A percentile compares a stretch with the other conserved stretches of the same genome.
Evolutionary conservation across 2,888 invertebrate genomes (phyloP).

Genomic region (Isotomurus palustris): DNA sequence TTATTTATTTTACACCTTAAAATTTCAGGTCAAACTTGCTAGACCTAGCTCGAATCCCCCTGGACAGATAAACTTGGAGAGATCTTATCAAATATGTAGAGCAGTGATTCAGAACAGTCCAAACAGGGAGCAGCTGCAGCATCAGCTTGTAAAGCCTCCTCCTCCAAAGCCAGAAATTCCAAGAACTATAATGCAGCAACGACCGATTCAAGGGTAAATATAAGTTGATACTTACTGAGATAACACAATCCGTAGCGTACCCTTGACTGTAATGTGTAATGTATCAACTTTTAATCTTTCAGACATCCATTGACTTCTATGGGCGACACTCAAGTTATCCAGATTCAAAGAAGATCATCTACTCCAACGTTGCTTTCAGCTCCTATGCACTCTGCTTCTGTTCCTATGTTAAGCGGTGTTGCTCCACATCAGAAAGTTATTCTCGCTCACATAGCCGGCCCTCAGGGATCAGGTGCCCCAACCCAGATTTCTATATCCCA

Average conservation of each 20-base stretch:
- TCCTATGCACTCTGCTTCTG: slow-evolving; percentile 20
- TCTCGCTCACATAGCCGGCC: slow-evolving; percentile 40
- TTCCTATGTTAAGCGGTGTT: slow-evolving; percentile 34
- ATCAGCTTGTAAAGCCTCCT: slow-evolving; percentile 73
- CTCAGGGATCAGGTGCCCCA: slow-evolving; percentile 22
- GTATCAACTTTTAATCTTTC: slow-evolving; percentile 1
- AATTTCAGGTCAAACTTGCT: slow-evolving; percentile 3
- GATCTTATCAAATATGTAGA: slow-evolving; percentile 83
- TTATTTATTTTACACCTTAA: neutral
- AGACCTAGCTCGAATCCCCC: slow-evolving; percentile 9
- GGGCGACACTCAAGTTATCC: slow-evolving; percentile 21
- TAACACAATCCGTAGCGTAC: neutral
- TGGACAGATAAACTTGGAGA: slow-evolving; percentile 80
- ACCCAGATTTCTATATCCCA: slow-evolving; percentile 15
- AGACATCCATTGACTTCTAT: slow-evolving; percentile 13
- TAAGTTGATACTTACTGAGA: neutral
- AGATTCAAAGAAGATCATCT: slow-evolving; percentile 33
- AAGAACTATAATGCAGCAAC: slow-evolving; percentile 21
- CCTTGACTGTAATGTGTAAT: slow-evolving; percentile 10
- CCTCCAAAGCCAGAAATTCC: slow-evolving; percentile 55
- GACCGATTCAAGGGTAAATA: slow-evolving; percentile 20
- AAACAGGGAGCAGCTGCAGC: slow-evolving; percentile 78
- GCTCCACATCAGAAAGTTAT: slow-evolving; percentile 43
- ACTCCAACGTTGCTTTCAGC: slow-evolving; percentile 39
- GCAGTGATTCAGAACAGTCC: slow-evolving; percentile 85